Percentiles rank a stretch among this genome's conserved stretches.
These are phyloP conservation scores for Eurystomus glaucurus DNA, from an alignment of 2,797 vertebrate species.

Conservation along the genomic window DNA sequence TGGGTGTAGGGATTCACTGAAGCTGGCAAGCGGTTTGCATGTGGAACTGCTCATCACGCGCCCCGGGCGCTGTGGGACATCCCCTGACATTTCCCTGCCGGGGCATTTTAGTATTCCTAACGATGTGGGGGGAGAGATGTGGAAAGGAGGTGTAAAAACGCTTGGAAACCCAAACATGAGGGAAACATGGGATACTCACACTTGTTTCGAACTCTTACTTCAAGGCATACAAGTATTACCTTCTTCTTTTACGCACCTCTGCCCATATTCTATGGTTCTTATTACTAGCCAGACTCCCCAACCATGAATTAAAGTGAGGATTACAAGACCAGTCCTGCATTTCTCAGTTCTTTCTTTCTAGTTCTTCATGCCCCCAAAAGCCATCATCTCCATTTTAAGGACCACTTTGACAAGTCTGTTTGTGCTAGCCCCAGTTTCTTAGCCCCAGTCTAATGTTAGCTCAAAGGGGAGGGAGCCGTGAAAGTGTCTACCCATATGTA, in stretches of 20 bases:
- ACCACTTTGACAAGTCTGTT: not conserved
- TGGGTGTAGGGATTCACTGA: constrained; percentile 58
- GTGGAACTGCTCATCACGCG: not conserved
- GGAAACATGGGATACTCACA: not conserved
- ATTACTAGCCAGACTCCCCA: not conserved
- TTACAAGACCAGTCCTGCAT: not conserved
- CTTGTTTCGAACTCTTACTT: not conserved
- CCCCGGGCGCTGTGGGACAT: not conserved
- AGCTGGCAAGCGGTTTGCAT: not conserved
- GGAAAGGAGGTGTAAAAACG: not conserved
- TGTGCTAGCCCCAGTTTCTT: constrained; percentile 31
- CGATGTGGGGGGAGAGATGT: not conserved
- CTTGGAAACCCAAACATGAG: not conserved
- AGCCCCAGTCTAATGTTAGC: constrained; percentile 35
- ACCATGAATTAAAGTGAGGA: not conserved
- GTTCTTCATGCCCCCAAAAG: not conserved
- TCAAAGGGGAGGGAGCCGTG: constrained; percentile 28
- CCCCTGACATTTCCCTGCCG: not conserved
- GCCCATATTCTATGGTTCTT: not conserved
- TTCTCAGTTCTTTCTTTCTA: not conserved
- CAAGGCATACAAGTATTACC: not conserved
- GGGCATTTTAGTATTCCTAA: constrained; percentile 2
- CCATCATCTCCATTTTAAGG: constrained; percentile 5
- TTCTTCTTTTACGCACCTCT: not conserved
- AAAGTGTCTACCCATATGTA: not conserved